Evolutionary conservation across 1,140 invertebrate genomes (phyloP).

Genomic region (Apis laboriosa): DNA sequence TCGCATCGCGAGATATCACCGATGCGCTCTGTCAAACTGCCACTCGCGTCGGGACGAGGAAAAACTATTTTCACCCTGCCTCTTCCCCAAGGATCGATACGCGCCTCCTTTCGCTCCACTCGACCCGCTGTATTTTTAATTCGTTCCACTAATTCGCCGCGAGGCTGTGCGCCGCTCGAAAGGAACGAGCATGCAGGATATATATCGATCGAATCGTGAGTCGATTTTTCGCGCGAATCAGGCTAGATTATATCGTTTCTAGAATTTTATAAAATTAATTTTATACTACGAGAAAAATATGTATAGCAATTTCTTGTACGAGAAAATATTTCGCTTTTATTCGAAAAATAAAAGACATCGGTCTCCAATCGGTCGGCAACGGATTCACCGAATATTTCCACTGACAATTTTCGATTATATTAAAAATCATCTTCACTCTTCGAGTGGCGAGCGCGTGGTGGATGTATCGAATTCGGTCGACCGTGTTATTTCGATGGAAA

Average conservation of each 20-base stretch:
- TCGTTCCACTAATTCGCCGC: slow-evolving; percentile 41
- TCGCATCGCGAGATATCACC: slow-evolving; percentile 57
- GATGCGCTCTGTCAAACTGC: slow-evolving; percentile 41
- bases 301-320: too few species aligned
- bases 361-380: neutral
- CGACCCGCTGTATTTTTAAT: slow-evolving; percentile 42
- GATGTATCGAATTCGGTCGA: neutral
- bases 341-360: neutral
- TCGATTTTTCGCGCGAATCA: too few species aligned
- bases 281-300: too few species aligned
- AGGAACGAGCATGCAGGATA: too few species aligned
- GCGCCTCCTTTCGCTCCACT: slow-evolving; percentile 18
- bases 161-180: neutral
- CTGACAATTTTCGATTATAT: neutral
- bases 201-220: too few species aligned
- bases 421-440: slow-evolving; percentile 3
- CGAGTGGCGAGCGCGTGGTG: neutral
- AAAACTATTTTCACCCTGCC: slow-evolving; percentile 48
- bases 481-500: slow-evolving; percentile 3
- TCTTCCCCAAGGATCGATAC: slow-evolving; percentile 29
- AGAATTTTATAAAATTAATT: too few species aligned
- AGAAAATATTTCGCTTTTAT: too few species aligned
- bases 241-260: too few species aligned
- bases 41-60: slow-evolving; percentile 38
- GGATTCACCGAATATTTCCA: neutral